Evolutionary conservation across 2,797 vertebrate genomes (phyloP).

Genomic region (Hemibagrus guttatus): DNA sequence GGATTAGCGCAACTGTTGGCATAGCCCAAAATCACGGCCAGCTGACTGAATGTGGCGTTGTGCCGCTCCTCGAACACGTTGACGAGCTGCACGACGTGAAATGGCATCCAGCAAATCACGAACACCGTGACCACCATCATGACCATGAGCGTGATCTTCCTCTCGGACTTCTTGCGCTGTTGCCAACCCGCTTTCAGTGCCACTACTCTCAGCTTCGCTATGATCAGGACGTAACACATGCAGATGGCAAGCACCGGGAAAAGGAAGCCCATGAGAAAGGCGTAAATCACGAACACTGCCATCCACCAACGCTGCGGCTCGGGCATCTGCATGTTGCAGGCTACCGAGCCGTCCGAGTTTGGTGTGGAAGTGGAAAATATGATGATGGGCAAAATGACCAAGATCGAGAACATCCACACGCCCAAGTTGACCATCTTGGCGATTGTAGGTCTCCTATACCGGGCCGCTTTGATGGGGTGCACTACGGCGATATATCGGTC

Average conservation of each 20-base stretch:
- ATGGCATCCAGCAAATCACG: conserved; percentile 93
- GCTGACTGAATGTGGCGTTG: conserved; percentile 87
- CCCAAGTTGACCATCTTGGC: conserved; percentile 88
- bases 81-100: conserved; percentile 88
- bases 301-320: conserved; percentile 85
- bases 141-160: conserved; percentile 91
- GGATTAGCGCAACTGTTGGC: conserved; percentile 91
- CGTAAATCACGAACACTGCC: conserved; percentile 86
- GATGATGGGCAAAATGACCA: conserved; percentile 88
- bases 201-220: conserved; percentile 87
- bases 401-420: conserved; percentile 86
- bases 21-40: conserved; percentile 86
- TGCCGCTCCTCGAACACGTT: conserved; percentile 85
- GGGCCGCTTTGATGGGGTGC: conserved; percentile 88
- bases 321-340: conserved; percentile 91
- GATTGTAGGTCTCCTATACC: conserved; percentile 86
- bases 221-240: conserved; percentile 89
- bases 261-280: conserved; percentile 89
- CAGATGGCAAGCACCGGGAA: conserved; percentile 89
- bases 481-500: conserved; percentile 90
- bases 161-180: conserved; percentile 86
- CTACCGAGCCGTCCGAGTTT: conserved; percentile 86
- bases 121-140: conserved; percentile 92
- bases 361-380: conserved; percentile 85
- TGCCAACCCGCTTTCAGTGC: conserved; percentile 91